Base-by-base conservation (phyloP, 1,140 invertebrate species). In the Calliphora vicina region DNA sequence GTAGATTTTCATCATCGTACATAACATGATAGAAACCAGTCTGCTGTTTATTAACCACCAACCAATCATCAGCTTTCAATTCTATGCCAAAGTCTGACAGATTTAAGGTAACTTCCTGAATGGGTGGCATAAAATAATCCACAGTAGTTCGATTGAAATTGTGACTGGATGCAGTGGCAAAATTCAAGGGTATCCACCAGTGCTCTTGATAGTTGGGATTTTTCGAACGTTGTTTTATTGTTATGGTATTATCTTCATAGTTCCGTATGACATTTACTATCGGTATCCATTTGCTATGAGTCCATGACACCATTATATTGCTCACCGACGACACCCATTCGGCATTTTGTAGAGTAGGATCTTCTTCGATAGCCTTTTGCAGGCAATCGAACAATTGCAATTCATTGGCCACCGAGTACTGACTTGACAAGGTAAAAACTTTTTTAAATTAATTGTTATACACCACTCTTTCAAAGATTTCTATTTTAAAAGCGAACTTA, bases 11-110 rank as follows among this genome's bases (percentile, higher is more conserved):
- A 0, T 73, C 61, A 45, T 94, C 93, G 82, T 95, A 95, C 82
- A 93, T 93, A 0, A 95, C 94, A 23, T 93, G 92, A 85, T 94
- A 95, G 83, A 93, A 94, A 27, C 94, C 94, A 50, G 91, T 92
- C 84, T 93, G 91, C 84, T 93, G 92, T 20, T 93, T 92, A 84
- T 94, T 94, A 0, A 94, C 78, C 13, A 94, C 91, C 50, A 91
- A 91, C 93, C 93, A 94, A 2, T 92, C 91, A 29, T 89, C 88
- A 10, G 87, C n/a, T 9, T 45, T 72, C 3, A 89, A 29, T 67
- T 88, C 81, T 45, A 90, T 80, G 5, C 85, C 80, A 13, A 89
- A 84, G 9, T 89, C 85, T 8, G 85, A 83, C 25, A 87, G 61
- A 5, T 73, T 84, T 9, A 88, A 27, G 0, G 87, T 87, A 23